Evolutionary conservation across 2,888 invertebrate genomes (phyloP), one percentile per base, ranked within the genome.

Genomic region (Ennomos erosarius): DNA sequence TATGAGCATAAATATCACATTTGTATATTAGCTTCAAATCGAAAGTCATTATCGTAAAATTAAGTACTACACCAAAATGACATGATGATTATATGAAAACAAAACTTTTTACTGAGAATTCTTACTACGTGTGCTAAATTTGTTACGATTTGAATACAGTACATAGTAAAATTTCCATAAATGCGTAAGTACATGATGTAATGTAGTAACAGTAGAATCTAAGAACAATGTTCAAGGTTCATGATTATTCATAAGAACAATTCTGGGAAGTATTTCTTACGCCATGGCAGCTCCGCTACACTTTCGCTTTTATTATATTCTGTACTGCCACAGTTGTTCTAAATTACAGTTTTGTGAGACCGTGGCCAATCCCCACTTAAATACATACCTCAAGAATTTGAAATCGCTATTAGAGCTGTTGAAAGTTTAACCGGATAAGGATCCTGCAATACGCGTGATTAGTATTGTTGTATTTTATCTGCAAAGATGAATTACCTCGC

Each of bases 301-400:
- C 69, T 67, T 69, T 67, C 67, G 59, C 64, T 69, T 67, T 65
- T 59, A 62, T 58, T 56, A 49, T 55, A 50, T 59, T 63, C 54
- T 61, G 40, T 64, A 56, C 50, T 55, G 66, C 44, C 33, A n/a
- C n/a, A 50, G 26, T 35, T 52, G 60, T 64, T 59, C 50, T 55
- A 51, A 62, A 60, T 65, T 59, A 61, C 47, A 47, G 11, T 59
- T 54, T 26, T 57, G 49, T 53, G 62, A 61, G 55, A 38, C 55
- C 51, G 51, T 48, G 47, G 38, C 55, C 26, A 47, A 55, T 49
- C 43, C 49, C 10, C 42, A 49, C 36, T 53, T 38, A 35, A 53
- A 55, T 47, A 59, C n/a, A 38, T 2, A 16, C 9, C n/a, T n/a
- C n/a, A n/a, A n/a, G n/a, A n/a, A n/a, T 26, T 34, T 12, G 3